These are phyloP conservation scores for Silurus lanzhouensis DNA, from an alignment of 2,797 vertebrate species.

Conservation along the genomic window DNA sequence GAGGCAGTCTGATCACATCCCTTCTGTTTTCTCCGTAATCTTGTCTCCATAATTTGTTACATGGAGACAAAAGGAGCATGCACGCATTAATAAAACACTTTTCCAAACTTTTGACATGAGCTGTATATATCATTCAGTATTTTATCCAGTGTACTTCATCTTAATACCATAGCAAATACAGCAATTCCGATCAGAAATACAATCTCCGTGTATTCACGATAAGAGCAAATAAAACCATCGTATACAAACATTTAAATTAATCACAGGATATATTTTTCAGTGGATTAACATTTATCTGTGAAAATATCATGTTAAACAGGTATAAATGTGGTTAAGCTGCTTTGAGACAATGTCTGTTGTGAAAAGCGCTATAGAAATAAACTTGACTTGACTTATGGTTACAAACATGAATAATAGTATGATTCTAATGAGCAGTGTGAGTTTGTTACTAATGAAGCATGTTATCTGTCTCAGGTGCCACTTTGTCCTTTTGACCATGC, in stretches of 20 bases:
- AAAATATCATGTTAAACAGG: neutral
- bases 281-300: neutral
- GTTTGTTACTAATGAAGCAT: neutral
- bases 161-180: neutral
- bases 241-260: neutral
- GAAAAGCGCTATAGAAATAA: too few species aligned
- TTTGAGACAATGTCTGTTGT: too few species aligned
- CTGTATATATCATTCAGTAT: neutral
- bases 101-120: too few species aligned
- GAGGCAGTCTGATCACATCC: too few species aligned
- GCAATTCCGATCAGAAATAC: neutral
- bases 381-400: neutral
- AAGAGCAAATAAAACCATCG: neutral
- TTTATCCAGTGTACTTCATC: neutral
- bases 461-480: slow-evolving; percentile 26
- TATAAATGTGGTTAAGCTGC: neutral
- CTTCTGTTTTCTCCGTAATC: too few species aligned
- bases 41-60: too few species aligned
- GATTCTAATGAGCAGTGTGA: neutral
- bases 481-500: slow-evolving; percentile 49
- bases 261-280: neutral
- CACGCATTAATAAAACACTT: too few species aligned
- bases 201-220: neutral
- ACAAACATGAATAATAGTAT: neutral
- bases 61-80: too few species aligned